Percentiles rank a stretch among this genome's conserved stretches.
Evolutionary conservation across 2,797 vertebrate species (phyloP).

Genomic region (Morelia viridis): DNA sequence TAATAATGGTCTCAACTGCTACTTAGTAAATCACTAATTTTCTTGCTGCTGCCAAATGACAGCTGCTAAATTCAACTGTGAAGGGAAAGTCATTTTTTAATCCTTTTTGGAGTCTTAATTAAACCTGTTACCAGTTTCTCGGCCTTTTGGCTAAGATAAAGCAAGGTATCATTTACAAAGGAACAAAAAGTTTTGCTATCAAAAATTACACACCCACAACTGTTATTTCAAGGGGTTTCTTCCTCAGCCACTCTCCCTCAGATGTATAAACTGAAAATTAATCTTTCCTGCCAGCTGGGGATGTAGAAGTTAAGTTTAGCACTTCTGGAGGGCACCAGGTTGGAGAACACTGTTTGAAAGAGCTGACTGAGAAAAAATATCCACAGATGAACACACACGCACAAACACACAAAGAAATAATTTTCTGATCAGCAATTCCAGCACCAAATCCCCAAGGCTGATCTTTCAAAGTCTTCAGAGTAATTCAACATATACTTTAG

Average conservation of each 20-base stretch:
- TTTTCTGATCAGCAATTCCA: conserved; percentile 4
- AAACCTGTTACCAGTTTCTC: neutral
- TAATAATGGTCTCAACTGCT: conserved; percentile 5
- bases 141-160: neutral
- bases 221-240: conserved; percentile 12
- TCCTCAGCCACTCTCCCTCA: conserved; percentile 28
- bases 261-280: neutral
- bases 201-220: neutral
- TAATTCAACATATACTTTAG: conserved; percentile 3
- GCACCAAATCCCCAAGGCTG: neutral
- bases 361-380: neutral
- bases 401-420: neutral
- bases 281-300: neutral
- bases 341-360: neutral
- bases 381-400: neutral
- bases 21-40: conserved; percentile 29
- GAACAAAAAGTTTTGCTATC: neutral
- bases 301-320: neutral
- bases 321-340: neutral
- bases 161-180: neutral
- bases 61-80: conserved; percentile 17
- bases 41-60: conserved; percentile 3
- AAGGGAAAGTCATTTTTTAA: conserved; percentile 2
- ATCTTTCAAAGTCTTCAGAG: neutral
- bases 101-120: neutral